These are phyloP conservation scores for Chionis minor DNA, from an alignment of 2,113 vertebrate genomes.

Conservation along the genomic window DNA sequence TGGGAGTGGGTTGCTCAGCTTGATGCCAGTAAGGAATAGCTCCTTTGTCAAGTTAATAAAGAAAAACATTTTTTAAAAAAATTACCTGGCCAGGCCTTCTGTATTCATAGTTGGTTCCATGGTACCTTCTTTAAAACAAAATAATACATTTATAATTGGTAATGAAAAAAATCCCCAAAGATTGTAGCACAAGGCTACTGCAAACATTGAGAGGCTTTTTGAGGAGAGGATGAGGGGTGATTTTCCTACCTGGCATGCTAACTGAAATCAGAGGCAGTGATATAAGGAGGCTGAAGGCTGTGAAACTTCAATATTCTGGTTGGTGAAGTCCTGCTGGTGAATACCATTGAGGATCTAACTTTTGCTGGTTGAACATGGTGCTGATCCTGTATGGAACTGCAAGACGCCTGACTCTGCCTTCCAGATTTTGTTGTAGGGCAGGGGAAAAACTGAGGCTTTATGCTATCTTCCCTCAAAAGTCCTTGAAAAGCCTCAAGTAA, in stretches of 20 bases:
- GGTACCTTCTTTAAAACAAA: not conserved
- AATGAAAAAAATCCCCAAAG: not conserved
- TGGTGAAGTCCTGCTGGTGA: not conserved
- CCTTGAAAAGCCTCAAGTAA: not conserved
- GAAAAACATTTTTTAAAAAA: not conserved
- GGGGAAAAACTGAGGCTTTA: not conserved
- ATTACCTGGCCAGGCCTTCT: not conserved
- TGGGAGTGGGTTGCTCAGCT: not conserved
- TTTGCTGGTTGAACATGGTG: accelerated
- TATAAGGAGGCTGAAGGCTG: not conserved
- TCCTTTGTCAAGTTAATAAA: not conserved
- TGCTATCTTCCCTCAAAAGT: not conserved
- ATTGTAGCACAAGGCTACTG: not conserved
- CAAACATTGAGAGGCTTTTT: not conserved
- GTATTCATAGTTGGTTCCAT: not conserved
- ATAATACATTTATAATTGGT: not conserved
- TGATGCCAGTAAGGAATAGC: not conserved
- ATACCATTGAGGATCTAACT: not conserved
- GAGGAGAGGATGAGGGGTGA: not conserved
- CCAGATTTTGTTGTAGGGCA: not conserved
- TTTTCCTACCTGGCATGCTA: not conserved
- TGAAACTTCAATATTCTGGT: not conserved
- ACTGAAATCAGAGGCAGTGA: not conserved
- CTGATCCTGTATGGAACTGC: not conserved
- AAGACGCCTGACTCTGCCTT: accelerated